Conservation (phyloP, 35 echinoderm and acorn worm species). For the Eucidaris tribuloides region DNA sequence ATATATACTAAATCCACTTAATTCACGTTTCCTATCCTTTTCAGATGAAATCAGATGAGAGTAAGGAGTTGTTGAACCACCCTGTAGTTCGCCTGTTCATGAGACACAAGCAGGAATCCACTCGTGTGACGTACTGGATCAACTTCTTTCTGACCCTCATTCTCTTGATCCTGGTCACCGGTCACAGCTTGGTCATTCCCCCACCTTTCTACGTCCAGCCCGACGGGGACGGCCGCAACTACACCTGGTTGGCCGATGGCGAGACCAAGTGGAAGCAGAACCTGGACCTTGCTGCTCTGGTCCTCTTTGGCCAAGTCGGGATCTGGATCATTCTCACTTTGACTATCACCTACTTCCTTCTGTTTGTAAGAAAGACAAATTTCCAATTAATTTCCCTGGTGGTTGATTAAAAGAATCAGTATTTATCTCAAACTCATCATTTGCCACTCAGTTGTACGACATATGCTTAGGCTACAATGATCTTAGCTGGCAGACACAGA, state of each 20-base stretch:
- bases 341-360: neutral
- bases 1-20: too few species aligned
- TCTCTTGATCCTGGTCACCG: neutral
- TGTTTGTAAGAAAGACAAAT: slow-evolving; percentile 1
- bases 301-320: neutral
- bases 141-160: neutral
- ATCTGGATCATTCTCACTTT: neutral
- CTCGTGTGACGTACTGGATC: neutral
- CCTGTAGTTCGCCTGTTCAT: neutral
- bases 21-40: neutral
- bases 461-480: too few species aligned
- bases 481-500: too few species aligned
- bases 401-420: too few species aligned
- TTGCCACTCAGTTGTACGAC: too few species aligned
- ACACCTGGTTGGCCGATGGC: slow-evolving; percentile 9
- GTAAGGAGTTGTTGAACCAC: neutral
- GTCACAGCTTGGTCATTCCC: neutral
- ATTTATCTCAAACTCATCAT: too few species aligned
- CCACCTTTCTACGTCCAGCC: neutral
- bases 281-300: neutral
- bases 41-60: neutral
- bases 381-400: too few species aligned
- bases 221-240: neutral
- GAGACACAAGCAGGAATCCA: neutral
- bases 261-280: neutral